Evolutionary conservation across 2,797 vertebrate species (phyloP), one percentile per base, ranked within the genome.

Genomic region (Sphenodon punctatus): DNA sequence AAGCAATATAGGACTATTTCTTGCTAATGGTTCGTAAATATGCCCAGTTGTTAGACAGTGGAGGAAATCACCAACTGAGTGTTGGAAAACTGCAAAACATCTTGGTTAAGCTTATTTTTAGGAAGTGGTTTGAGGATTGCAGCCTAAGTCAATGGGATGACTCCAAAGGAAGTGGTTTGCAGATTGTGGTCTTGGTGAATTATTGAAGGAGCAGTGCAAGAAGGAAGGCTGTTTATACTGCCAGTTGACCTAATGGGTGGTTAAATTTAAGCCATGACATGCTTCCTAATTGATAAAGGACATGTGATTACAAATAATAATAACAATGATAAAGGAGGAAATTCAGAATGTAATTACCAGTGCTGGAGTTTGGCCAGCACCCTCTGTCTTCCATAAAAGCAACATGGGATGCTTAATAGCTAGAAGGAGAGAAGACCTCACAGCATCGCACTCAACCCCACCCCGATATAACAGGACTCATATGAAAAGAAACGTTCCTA

Each of bases 71-170:
- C n/a, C 25, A 25, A 48, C 46, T 48, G 46, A 25, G 23, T 48
- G 6, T 49, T 46, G 46, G 49, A n/a, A 25, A 3, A 46, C 23
- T 49, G 6, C 3, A 25, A 30, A n/a, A 53, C 15, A 53, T 45
- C 58, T n/a, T 58, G 14, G 30, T 81, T 42, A 81, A 81, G 55
- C 63, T 67, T 60, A 85, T 73, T 78, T 32, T 60, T 76, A n/a
- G n/a, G n/a, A n/a, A n/a, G n/a, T n/a, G n/a, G 66, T 41, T 53
- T 80, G 34, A 38, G 1, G 0, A 69, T 61, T 85, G 70, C n/a
- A n/a, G n/a, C n/a, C n/a, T n/a, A n/a, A n/a, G n/a, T n/a, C n/a
- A n/a, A n/a, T n/a, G n/a, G n/a, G n/a, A n/a, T n/a, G n/a, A n/a
- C n/a, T n/a, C n/a, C n/a, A n/a, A n/a, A n/a, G n/a, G n/a, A n/a